Evolutionary conservation across 2,797 vertebrate genomes (phyloP), one percentile per base, ranked within the genome.

Genomic region (Thunnus albacares): DNA sequence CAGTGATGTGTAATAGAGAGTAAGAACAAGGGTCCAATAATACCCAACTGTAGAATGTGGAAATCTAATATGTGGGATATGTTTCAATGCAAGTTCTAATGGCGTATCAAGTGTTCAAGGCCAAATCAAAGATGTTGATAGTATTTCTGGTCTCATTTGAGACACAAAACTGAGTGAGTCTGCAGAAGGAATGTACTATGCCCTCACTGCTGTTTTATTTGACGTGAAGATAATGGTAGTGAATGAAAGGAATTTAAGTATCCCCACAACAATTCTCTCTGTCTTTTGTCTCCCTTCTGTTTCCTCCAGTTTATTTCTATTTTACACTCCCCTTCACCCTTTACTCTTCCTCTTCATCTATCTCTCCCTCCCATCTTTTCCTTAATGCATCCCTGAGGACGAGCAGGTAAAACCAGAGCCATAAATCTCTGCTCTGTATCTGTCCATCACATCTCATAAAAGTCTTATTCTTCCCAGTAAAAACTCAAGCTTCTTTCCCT

Each of bases 371-470:
- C 68, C 82, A 73, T 82, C 51, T 70, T 70, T 74, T 71, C 47
- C 72, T 73, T 89, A 77, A 93, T 77, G 65, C 5, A 53, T 93
- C 91, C 89, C 90, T 0, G 56, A 26, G 72, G 92, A 90, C 38
- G 28, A 81, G 52, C 59, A 35, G 69, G 35, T 53, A 58, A 24
- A 12, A 60, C 77, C 82, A 75, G 65, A 82, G 80, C 65, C 24
- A 4, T 93, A 92, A 94, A 92, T 92, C 86, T 68, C 72, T 66
- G 64, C 72, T 73, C 72, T 52, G 81, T 67, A 74, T 91, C 92
- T 83, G 86, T 92, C 90, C 90, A 85, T 90, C 83, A 65, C 77
- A 66, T 89, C 85, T 73, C 71, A 87, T 93, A 91, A 93, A 93
- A 87, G 73, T 69, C 68, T 66, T 70, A 77, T 80, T 85, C 45